Evolutionary conservation across 2,113 vertebrate species (phyloP), one percentile per base, ranked within the genome.

Genomic region (Archilochus colubris): DNA sequence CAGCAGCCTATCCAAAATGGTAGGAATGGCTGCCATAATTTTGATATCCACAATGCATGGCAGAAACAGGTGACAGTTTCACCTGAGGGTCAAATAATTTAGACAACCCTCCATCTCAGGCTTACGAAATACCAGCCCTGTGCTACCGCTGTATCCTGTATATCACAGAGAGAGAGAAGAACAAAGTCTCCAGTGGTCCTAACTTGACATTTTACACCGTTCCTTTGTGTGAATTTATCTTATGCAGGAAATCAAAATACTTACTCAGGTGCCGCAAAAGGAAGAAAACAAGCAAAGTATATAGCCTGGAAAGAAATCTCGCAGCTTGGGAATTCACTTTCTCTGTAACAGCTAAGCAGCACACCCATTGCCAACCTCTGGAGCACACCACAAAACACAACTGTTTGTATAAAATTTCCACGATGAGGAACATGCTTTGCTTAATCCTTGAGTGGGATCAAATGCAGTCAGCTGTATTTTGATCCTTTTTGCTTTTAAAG

Each of bases 251-350:
- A 50, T 13, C 38, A 72, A 83, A 88, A 72, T 8, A 19, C 75
- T 88, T 30, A 31, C 51, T 23, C 7, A 48, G 68, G 38, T 64
- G 92, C 73, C 93, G 86, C 76, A 84, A 82, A 93, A 67, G 73
- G 61, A 55, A 78, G 80, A 72, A 91, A 94, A 84, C 61, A 86
- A 81, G 53, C n/a, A 8, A 79, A 86, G 82, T 20, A 15, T 66
- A 31, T 27, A 33, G 40, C n/a, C 55, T 80, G 38, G 61, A n/a
- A 59, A 70, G 59, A 16, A 27, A 74, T 82, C 86, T 70, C 38
- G 81, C 28, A n/a, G 0, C 64, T 40, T 48, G 53, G 91, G 82
- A 86, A 91, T 93, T 79, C 89, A 82, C 94, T 95, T 89, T 88
- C 86, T 48, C 88, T 9, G 11, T 24, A 18, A 31, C 2, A 33